Percentiles rank a stretch among this genome's conserved stretches.
Evolutionary conservation across 2,888 invertebrate species (phyloP).

Genomic region (Entomobrya proxima): DNA sequence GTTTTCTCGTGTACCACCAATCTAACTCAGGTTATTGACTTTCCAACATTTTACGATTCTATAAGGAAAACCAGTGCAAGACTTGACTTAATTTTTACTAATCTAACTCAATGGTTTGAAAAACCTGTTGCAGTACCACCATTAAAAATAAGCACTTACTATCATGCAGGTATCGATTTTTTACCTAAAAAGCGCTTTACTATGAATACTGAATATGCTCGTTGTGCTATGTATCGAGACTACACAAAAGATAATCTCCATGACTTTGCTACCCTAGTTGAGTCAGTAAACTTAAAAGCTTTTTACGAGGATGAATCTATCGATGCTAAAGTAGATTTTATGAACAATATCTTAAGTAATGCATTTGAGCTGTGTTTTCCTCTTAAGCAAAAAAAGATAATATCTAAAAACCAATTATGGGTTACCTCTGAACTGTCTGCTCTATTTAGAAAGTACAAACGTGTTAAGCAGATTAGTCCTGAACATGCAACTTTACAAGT

Average conservation of each 20-base stretch:
- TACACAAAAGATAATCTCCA: neutral
- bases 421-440: neutral
- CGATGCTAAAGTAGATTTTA: neutral
- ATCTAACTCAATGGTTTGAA: neutral
- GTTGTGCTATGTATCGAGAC: neutral
- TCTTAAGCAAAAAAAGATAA: neutral
- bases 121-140: neutral
- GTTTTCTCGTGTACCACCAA: neutral
- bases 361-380: neutral
- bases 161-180: neutral
- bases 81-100: constrained; percentile 10
- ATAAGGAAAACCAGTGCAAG: neutral
- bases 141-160: neutral
- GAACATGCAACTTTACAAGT: neutral
- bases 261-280: neutral
- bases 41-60: neutral
- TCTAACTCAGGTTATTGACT: neutral
- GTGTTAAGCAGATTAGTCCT: neutral
- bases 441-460: neutral
- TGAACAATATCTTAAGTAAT: neutral
- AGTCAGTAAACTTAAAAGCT: neutral
- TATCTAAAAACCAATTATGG: neutral
- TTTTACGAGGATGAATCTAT: neutral
- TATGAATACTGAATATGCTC: neutral
- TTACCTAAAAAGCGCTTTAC: neutral